phyloP scores from a whole-genome alignment of 1,140 invertebrate genomes.

The Achatina immaculata region DNA sequence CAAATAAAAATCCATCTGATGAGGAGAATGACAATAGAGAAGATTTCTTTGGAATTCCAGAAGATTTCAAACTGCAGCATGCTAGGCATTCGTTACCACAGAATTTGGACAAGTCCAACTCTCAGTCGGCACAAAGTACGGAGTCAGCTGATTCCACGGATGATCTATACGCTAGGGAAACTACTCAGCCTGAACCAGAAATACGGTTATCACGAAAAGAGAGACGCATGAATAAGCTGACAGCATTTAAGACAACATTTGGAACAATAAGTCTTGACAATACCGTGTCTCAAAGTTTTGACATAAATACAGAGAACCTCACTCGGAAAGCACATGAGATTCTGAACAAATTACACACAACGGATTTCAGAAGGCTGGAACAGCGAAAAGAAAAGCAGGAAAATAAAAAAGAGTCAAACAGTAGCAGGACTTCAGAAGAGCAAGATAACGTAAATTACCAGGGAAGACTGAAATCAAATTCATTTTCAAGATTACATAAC shows the following conservation, averaged over 20 bases:
- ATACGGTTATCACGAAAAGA: not conserved
- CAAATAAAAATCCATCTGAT: not conserved
- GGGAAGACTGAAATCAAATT: not conserved
- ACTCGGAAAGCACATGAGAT: not conserved
- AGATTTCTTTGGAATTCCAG: constrained; percentile 32
- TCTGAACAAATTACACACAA: not conserved
- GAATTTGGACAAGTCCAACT: no score
- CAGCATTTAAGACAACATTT: not conserved
- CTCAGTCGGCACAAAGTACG: no score
- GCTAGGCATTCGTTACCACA: not conserved
- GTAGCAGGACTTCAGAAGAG: not conserved
- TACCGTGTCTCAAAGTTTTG: not conserved
- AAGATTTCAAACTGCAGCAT: constrained; percentile 26
- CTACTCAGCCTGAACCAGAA: not conserved
- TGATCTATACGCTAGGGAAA: not conserved
- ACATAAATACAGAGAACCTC: no score
- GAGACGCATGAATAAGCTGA: not conserved
- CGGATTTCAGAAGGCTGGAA: not conserved
- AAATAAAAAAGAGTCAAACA: not conserved
- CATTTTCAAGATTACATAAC: not conserved
- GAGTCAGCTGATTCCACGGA: no score
- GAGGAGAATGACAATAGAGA: not conserved
- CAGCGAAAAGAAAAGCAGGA: not conserved
- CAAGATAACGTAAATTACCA: not conserved
- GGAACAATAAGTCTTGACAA: not conserved